phyloP scores from a whole-genome alignment of 2,888 invertebrate genomes.

The Sphaeridia pumilis region DNA sequence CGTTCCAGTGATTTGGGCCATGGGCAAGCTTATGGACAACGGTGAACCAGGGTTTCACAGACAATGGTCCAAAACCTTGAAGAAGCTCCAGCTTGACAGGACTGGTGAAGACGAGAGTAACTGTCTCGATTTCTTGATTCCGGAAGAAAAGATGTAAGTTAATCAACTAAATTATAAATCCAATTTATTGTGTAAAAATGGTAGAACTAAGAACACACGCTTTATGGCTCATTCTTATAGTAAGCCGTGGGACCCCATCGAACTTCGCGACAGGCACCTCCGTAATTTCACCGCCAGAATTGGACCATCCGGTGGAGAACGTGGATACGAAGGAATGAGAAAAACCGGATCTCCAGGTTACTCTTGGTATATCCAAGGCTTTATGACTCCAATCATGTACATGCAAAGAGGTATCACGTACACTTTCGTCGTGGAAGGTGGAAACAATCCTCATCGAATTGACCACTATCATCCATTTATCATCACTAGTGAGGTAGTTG shows the following conservation, averaged over 20 bases:
- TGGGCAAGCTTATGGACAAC: slow-evolving; percentile 61
- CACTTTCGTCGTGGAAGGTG: slow-evolving; percentile 66
- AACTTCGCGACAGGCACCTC: slow-evolving; percentile 49
- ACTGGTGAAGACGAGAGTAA: slow-evolving; percentile 11
- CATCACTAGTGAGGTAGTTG: slow-evolving; percentile 57
- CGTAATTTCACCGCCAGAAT: slow-evolving; percentile 67
- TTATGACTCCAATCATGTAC: slow-evolving; percentile 74
- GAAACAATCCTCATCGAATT: slow-evolving; percentile 76
- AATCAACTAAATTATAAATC: not conserved
- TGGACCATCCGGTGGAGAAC: slow-evolving; percentile 70
- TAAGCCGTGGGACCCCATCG: slow-evolving; percentile 45
- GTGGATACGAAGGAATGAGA: slow-evolving; percentile 62
- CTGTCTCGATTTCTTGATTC: slow-evolving; percentile 18
- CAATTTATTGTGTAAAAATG: too few relatives aligned
- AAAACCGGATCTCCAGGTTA: slow-evolving; percentile 49
- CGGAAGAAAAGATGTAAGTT: slow-evolving; percentile 10
- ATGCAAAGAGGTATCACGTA: slow-evolving; percentile 73
- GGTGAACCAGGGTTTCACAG: slow-evolving; percentile 75
- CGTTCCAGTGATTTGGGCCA: slow-evolving; percentile 65
- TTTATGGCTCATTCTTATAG: slow-evolving; percentile 37
- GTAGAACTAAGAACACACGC: too few relatives aligned
- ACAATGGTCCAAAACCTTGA: slow-evolving; percentile 53
- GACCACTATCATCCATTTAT: slow-evolving; percentile 79
- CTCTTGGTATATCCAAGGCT: slow-evolving; percentile 88
- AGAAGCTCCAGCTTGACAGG: slow-evolving; percentile 12